Base-by-base conservation (phyloP, 2,113 vertebrate genomes). In the Arenaria interpres region DNA sequence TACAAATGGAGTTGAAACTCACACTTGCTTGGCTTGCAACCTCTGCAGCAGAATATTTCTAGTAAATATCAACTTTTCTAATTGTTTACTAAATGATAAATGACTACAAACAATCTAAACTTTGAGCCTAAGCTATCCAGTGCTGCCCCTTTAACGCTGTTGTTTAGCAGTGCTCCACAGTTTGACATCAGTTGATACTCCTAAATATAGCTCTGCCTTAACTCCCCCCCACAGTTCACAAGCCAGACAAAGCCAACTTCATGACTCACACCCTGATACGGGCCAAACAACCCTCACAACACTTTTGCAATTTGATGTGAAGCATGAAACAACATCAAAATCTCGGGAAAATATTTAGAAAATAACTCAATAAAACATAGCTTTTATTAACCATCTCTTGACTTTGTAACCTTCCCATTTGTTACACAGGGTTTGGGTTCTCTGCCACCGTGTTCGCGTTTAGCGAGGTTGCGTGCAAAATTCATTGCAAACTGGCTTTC, bases 201-300 rank as follows among this genome's bases (percentile, higher is more conserved):
- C 95, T 95, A 97, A 97, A 97, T 94, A 91, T 94, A 97, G 93
- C 88, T 54, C 81, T 94, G 94, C 86, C 71, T 95, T 56, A 87
- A 90, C 78, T 95, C 90, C 93, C 89, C 96, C 95, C 82, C 72
- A 90, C 83, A 93, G 94, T 64, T 95, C 93, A 53, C 53, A 86
- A 46, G 64, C 69, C 90, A 92, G 92, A 85, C 96, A 95, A 96
- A 97, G 94, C 95, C 96, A 97, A 62, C 86, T 95, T 74, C 84
- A 45, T 97, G 97, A 97, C 78, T 97, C 96, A 97, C 75, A 57
- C 74, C 72, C 96, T 12, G 51, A 85, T 13, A 90, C n/a, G 32
- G 93, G 93, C 96, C 93, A 96, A 92, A 89, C 71, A 94, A 64
- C 48, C 82, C 87, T 91, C 86, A 93, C 69, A 94, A 78, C 60